Evolutionary conservation across 2,888 invertebrate species (phyloP), one percentile per base, ranked within the genome.

Genomic region (Spicauda simplicius): DNA sequence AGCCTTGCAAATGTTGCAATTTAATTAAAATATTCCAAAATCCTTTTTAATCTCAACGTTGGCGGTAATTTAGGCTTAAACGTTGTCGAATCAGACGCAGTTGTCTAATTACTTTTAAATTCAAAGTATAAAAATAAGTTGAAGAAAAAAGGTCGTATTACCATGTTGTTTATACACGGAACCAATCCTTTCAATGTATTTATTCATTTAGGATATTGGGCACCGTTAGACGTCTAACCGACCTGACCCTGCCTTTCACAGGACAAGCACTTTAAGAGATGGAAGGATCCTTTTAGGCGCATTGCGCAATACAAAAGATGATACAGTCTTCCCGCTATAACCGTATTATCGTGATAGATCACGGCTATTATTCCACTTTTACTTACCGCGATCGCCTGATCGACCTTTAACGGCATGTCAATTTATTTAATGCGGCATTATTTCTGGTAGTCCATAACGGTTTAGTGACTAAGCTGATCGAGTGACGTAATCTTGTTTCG

Each of bases 401-500:
- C 65, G 54, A 48, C 58, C 52, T 53, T 58, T 50, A 37, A 57
- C 25, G 20, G 37, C 45, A 25, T 60, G 59, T 63, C 66, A 55
- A 60, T 60, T 60, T 18, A 60, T 55, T 60, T 55, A 60, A 66
- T 60, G 55, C 54, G 48, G 54, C 37, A 53, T 58, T 59, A 66
- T 60, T 59, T 60, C 54, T 60, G 59, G 54, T 60, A 30, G 54
- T 59, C 45, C 54, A 53, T 54, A 53, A 48, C 59, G 41, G 65
- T 66, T 30, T 12, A 37, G 59, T 30, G 19, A 41, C 41, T 41
- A 41, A 41, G 41, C 33, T 48, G 65, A 59, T 54, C 45, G 54
- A 4, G 55, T 33, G 45, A 74, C 72, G 74, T 70, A 58, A 52
- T 56, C 63, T 69, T 20, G 54, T 63, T 68, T 64, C 67, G 69